Conservation (phyloP, 2,888 invertebrate species). For the Hipparchia semele region DNA sequence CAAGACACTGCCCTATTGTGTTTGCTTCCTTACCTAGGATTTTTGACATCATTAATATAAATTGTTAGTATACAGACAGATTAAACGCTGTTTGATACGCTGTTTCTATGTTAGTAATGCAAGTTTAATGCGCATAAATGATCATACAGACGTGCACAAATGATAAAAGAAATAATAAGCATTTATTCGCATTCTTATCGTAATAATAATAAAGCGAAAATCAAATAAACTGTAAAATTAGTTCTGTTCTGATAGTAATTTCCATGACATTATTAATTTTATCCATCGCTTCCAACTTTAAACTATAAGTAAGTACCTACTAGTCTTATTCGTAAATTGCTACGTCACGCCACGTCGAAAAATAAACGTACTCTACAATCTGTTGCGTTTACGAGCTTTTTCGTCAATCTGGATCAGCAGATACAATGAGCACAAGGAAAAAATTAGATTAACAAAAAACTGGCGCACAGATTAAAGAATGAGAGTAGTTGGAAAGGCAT, state of each 20-base stretch:
- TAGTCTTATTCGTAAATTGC: conserved; percentile 4
- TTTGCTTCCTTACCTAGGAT: conserved; percentile 75
- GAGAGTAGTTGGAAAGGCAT: conserved; percentile 50
- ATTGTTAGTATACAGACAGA: conserved; percentile 49
- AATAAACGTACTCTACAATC: conserved; percentile 17
- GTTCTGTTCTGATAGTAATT: not conserved
- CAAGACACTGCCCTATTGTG: conserved; percentile 79
- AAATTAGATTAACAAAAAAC: conserved; percentile 23
- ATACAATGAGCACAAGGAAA: conserved; percentile 1
- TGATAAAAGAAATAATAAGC: not conserved
- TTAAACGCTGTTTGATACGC: conserved; percentile 19
- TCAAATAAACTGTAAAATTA: not conserved
- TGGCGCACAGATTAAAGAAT: conserved; percentile 18
- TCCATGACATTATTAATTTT: not conserved
- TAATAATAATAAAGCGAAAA: not conserved
- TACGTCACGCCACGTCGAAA: conserved; percentile 10
- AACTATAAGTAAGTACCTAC: not conserved
- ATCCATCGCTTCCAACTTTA: not conserved
- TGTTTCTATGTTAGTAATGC: conserved; percentile 1
- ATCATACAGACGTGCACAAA: not conserved
- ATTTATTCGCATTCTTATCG: not conserved
- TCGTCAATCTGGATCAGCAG: conserved; percentile 9
- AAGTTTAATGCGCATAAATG: not conserved
- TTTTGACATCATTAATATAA: conserved; percentile 80
- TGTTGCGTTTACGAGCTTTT: conserved; percentile 8